Evolutionary conservation across 2,797 vertebrate genomes (phyloP).

Genomic region (Podarcis lilfordi): DNA sequence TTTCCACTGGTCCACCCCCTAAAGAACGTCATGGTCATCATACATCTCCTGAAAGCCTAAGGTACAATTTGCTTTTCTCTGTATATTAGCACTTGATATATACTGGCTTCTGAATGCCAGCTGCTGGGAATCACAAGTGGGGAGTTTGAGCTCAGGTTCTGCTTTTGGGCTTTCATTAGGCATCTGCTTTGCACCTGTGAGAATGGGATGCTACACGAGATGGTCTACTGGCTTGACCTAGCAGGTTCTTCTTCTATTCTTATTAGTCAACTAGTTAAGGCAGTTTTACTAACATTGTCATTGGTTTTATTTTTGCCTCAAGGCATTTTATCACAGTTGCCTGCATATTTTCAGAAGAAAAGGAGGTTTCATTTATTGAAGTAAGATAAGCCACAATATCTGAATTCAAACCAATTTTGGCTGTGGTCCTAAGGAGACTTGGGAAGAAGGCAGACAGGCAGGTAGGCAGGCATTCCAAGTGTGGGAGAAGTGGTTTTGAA

Average conservation of each 20-base stretch:
- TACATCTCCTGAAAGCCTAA: not conserved
- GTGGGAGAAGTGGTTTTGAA: not conserved
- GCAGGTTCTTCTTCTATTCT: not conserved
- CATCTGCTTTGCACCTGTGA: too few species aligned
- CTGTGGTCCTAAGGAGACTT: not conserved
- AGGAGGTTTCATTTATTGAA: not conserved
- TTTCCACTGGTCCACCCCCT: not conserved
- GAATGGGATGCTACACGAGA: too few species aligned
- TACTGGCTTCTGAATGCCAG: too few species aligned
- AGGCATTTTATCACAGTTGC: not conserved
- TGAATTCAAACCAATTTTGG: not conserved
- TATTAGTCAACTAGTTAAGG: not conserved
- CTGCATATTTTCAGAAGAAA: not conserved
- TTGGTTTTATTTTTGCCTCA: fast-evolving
- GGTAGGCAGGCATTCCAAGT: not conserved
- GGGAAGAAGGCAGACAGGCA: not conserved
- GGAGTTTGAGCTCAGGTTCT: too few species aligned
- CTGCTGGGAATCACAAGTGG: too few species aligned
- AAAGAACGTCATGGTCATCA: not conserved
- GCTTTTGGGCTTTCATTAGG: too few species aligned
- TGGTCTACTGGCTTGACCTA: too few species aligned
- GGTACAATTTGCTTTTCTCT: not conserved
- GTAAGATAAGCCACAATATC: not conserved
- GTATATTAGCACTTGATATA: not conserved
- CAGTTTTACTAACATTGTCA: slow-evolving; percentile 32